Evolutionary conservation across 2,888 invertebrate genomes (phyloP).

Genomic region (Hesperia comma): DNA sequence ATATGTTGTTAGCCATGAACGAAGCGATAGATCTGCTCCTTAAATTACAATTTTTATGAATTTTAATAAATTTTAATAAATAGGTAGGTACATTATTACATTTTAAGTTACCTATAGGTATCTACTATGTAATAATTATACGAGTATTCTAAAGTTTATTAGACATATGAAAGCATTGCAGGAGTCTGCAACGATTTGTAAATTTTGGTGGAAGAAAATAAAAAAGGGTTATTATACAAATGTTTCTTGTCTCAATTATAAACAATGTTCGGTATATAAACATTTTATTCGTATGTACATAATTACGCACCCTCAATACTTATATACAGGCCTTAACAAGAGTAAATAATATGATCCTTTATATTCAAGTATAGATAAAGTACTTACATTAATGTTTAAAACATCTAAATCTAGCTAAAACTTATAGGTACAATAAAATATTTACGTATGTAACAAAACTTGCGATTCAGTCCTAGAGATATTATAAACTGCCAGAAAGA

Average conservation of each 20-base stretch:
- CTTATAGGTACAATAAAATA: slow-evolving; percentile 18
- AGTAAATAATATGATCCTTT: slow-evolving; percentile 22
- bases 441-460: slow-evolving; percentile 18
- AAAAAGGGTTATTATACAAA: slow-evolving; percentile 53
- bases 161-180: too few relatives aligned
- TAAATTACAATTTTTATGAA: too few relatives aligned
- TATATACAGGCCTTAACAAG: slow-evolving; percentile 27
- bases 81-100: too few relatives aligned
- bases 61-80: too few relatives aligned
- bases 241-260: slow-evolving; percentile 54
- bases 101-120: too few relatives aligned
- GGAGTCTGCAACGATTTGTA: neutral
- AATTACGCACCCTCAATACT: slow-evolving; percentile 13
- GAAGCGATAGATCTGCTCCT: too few relatives aligned
- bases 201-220: slow-evolving; percentile 23
- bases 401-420: slow-evolving; percentile 18
- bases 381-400: slow-evolving; percentile 8
- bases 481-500: slow-evolving; percentile 4
- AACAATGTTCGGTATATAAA: slow-evolving; percentile 19
- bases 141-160: too few relatives aligned
- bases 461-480: slow-evolving; percentile 20
- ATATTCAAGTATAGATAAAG: slow-evolving; percentile 18
- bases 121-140: too few relatives aligned
- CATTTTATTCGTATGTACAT: slow-evolving; percentile 19
- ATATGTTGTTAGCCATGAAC: too few relatives aligned